Conservation (phyloP, 1,140 invertebrate species). For the Drosophila hydei region DNA sequence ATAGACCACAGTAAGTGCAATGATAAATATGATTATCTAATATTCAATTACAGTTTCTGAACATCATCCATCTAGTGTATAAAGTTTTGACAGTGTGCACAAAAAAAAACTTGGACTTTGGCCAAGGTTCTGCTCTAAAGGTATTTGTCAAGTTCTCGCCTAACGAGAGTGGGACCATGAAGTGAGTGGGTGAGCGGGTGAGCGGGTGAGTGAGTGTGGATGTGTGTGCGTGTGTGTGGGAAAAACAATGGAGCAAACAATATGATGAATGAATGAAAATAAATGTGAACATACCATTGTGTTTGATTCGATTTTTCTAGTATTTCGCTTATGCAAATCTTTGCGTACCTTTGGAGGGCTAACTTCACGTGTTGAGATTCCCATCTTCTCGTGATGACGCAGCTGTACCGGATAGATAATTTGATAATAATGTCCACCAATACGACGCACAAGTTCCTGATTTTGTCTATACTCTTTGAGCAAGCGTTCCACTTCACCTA, state of each 20-base stretch:
- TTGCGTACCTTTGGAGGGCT: conserved; percentile 91
- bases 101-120: background rate
- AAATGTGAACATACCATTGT: conserved; percentile 78
- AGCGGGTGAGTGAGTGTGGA: background rate
- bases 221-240: conserved; percentile 3
- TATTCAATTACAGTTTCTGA: conserved; percentile 2
- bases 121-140: background rate
- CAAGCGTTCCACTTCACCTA: conserved; percentile 94
- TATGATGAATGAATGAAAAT: conserved; percentile 43
- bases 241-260: conserved; percentile 34
- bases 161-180: background rate
- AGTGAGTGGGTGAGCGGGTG: background rate
- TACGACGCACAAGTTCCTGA: conserved; percentile 94
- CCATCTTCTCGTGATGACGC: conserved; percentile 97
- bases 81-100: background rate
- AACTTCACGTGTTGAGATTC: conserved; percentile 94
- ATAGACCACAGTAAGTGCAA: background rate
- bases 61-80: background rate
- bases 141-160: background rate
- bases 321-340: conserved; percentile 72
- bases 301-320: conserved; percentile 61
- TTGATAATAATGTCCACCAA: conserved; percentile 95
- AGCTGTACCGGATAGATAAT: conserved; percentile 97
- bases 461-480: conserved; percentile 95
- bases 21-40: conserved; percentile 4